A percentile compares a stretch with the other conserved stretches of the same genome.
phyloP scores from a whole-genome alignment of 2,797 vertebrate species.

The Liparis tanakae region DNA sequence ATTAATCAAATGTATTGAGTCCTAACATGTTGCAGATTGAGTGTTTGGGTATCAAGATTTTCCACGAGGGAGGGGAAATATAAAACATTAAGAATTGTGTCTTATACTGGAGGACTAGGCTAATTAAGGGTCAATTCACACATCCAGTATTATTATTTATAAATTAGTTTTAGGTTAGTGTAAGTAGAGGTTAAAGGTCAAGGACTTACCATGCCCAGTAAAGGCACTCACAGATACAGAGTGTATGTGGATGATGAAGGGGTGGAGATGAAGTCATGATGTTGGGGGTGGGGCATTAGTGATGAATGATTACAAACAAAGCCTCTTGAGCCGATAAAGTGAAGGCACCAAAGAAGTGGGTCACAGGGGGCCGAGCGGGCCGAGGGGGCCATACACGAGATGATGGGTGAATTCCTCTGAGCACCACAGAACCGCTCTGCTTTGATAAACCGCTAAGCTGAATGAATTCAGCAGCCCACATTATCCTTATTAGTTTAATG shows the following conservation, averaged over 20 bases:
- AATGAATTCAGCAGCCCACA: conserved; percentile 29
- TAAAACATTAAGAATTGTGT: neutral
- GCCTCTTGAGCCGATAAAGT: conserved; percentile 67
- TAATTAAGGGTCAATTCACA: neutral
- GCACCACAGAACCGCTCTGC: conserved; percentile 43
- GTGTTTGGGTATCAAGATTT: neutral
- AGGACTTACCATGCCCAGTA: neutral
- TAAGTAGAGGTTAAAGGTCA: conserved; percentile 24
- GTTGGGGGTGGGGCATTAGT: conserved; percentile 21
- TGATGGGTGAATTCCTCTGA: conserved; percentile 51
- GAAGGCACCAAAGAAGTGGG: conserved; percentile 75
- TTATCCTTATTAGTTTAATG: conserved; percentile 57
- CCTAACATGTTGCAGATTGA: no score
- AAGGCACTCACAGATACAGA: conserved; percentile 10
- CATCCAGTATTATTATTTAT: neutral
- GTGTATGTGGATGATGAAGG: conserved; percentile 8
- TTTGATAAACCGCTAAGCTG: conserved; percentile 48
- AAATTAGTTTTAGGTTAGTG: neutral
- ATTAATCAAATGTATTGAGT: no score
- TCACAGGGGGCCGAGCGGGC: conserved; percentile 50
- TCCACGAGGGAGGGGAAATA: neutral
- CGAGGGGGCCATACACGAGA: conserved; percentile 3
- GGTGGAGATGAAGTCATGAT: conserved; percentile 31
- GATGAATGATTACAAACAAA: conserved; percentile 74
- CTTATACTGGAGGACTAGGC: neutral